Evolutionary conservation across 2,888 invertebrate species (phyloP).

Genomic region (Labia minor): DNA sequence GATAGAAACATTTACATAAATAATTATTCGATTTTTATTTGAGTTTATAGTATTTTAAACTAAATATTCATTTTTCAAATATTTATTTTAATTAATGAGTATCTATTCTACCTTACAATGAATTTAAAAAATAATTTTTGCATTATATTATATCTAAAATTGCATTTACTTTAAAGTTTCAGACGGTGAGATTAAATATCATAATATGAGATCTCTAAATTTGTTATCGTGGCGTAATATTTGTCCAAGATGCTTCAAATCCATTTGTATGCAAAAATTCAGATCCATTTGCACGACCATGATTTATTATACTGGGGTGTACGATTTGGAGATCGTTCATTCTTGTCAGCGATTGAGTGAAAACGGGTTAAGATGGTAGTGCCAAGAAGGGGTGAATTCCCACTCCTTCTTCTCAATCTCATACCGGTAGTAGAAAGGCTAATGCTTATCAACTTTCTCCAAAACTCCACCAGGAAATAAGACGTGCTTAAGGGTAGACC

Average conservation of each 20-base stretch:
- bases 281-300: neutral
- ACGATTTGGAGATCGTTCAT: neutral
- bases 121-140: no score
- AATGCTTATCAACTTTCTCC: neutral
- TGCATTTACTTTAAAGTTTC: no score
- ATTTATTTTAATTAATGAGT: no score
- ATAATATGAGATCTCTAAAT: no score
- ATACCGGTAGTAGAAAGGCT: neutral
- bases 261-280: neutral
- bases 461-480: neutral
- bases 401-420: neutral
- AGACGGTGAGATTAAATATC: no score
- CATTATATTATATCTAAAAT: no score
- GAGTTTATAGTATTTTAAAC: no score
- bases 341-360: slow-evolving; percentile 13
- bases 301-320: neutral
- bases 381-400: neutral
- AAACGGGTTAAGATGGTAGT: neutral
- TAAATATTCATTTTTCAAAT: no score
- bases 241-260: neutral
- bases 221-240: neutral
- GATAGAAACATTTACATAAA: no score
- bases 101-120: no score
- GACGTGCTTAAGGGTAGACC: neutral
- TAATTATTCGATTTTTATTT: no score